Evolutionary conservation across 2,113 vertebrate species (phyloP), one percentile per base, ranked within the genome.

Genomic region (Eptatretus burgeri): DNA sequence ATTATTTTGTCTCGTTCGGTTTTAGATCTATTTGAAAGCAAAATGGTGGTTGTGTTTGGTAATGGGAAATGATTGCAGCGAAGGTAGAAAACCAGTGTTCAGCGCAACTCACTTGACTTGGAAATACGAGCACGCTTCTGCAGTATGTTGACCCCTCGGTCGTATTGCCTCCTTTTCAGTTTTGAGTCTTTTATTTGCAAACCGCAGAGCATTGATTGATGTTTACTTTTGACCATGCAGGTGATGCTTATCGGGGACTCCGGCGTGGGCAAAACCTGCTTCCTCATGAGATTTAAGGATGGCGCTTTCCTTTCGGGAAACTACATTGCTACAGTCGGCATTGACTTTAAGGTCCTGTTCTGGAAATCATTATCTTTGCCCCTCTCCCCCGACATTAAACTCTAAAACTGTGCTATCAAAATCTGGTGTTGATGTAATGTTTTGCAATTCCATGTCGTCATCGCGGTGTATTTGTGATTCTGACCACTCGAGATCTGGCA

Each of bases 201-300:
- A 41, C 27, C 27, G 7, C 27, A 41, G 27, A 7, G 27, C 27
- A 41, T 41, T 41, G 27, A 41, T 41, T 41, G 27, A 5, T 41
- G 27, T 41, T 41, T 41, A 41, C 27, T 7, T 41, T 41, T 7
- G 27, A 41, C 27, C 27, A 41, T 63, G 2, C 70, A 94, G 89
- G 84, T 93, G 72, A 93, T 95, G 89, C 75, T 93, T 73, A 84
- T 93, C n/a, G 87, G 89, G 0, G 89, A 95, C 72, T 94, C 87
- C 0, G 87, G 78, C 1, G 80, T 81, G 0, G 78, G 80, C 52
- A 81, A 82, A 69, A 81, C 80, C 13, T 82, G 80, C 64, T 65
- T 95, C 70, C 76, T 95, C 50, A 80, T 95, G 63, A 80, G 85
- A 63, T 93, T 95, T 73, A 95, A 95, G 69, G 89, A 95, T 1